phyloP scores from a whole-genome alignment of 2,797 vertebrate species.

The Chromis chromis region DNA sequence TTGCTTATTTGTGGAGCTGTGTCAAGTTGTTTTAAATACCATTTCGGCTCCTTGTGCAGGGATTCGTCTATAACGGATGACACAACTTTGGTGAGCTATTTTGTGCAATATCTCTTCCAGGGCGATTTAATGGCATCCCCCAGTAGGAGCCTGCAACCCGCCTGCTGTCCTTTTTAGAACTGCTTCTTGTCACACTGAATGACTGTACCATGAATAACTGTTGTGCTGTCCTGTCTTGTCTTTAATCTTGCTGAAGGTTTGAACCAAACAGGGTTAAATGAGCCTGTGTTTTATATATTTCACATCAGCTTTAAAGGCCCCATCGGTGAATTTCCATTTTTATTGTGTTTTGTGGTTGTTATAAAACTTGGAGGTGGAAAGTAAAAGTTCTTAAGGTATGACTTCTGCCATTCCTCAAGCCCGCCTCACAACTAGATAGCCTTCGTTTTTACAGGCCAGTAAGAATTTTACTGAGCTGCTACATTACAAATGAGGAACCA shows the following conservation, averaged over 20 bases:
- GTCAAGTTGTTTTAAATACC: constrained; percentile 43
- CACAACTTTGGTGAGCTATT: constrained; percentile 4
- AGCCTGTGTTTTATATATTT: neutral
- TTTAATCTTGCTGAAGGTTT: neutral
- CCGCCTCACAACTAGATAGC: too few relatives aligned
- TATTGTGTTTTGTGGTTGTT: too few relatives aligned
- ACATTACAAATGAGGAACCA: too few relatives aligned
- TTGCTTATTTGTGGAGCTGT: constrained; percentile 46
- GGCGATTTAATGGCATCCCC: neutral
- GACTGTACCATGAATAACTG: neutral
- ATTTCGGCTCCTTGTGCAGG: constrained; percentile 20
- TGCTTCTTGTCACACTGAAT: neutral
- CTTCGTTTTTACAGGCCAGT: too few relatives aligned
- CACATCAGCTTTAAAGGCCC: neutral
- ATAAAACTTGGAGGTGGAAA: too few relatives aligned
- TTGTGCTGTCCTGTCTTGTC: neutral
- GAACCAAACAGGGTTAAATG: neutral
- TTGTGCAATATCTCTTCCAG: neutral
- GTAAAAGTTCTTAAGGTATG: too few relatives aligned
- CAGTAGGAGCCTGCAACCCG: too few relatives aligned
- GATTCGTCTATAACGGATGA: constrained; percentile 1
- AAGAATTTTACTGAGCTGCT: too few relatives aligned
- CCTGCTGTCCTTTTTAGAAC: neutral
- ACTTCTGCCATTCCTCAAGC: too few relatives aligned
- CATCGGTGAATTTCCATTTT: too few relatives aligned